Base-by-base conservation (phyloP, 1,140 invertebrate genomes). In the Dreissena rostriformis region DNA sequence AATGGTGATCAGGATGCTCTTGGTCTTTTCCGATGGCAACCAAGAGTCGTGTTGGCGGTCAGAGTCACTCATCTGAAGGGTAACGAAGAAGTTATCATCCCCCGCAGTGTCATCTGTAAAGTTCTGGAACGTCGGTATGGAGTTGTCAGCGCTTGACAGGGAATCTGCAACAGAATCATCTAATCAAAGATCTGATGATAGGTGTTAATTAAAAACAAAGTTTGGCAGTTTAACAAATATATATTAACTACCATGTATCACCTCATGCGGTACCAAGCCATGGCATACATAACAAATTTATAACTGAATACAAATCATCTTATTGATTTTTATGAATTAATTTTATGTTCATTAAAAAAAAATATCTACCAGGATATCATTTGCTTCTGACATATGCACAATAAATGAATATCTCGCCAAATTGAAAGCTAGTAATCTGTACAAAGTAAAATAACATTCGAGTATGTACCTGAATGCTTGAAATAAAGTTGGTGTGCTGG, bases 1-100 rank as follows among this genome's bases (percentile, higher is more conserved):
- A 93, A 95, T 95, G 91, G 93, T 91, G 86, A 96, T 94, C 22
- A 96, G 92, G 57, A 95, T 95, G 89, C 95, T 95, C 87, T 95
- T 94, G 5, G 96, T 96, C 79, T 94, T 94, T 82, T 96, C 95
- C 84, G 94, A 95, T 11, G 96, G 96, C 88, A 97, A 95, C 96
- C 96, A 97, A 6, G 96, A 96, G 95, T 97, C 96, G 92, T 96
- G 94, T 80, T 95, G 93, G 87, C 96, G 93, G 87, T 96, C 96
- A 49, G 88, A 78, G 66, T 93, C 92, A 87, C 90, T 92, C 88
- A 91, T 90, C 52, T 88, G 81, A 12, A 93, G 55, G 86, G 89
- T 90, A 19, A 88, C 82, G 19, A 91, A 87, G 71, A 93, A 93
- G 26, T 88, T 84, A 86, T 93, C 92, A 66, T 90, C 90, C 24